phyloP scores from a whole-genome alignment of 1,140 invertebrate species.

The Formica selysi region DNA sequence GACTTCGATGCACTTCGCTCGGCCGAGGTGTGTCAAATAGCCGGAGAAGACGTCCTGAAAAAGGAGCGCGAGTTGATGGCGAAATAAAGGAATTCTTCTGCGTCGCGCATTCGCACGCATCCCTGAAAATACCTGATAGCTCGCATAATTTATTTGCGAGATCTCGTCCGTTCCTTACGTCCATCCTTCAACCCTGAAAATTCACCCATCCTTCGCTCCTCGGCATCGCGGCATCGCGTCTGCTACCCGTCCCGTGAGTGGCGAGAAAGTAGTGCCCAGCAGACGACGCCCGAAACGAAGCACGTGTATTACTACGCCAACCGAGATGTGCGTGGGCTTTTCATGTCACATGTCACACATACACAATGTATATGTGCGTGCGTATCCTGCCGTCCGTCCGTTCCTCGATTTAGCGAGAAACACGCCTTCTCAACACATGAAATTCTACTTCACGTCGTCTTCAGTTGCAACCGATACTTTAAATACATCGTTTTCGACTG shows the following conservation, averaged over 20 bases:
- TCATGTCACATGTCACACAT: no score
- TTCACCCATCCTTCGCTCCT: slow-evolving; percentile 27
- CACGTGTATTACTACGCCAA: slow-evolving; percentile 66
- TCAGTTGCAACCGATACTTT: background rate
- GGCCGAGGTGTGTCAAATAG: background rate
- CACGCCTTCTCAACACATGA: slow-evolving; percentile 47
- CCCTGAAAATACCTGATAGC: background rate
- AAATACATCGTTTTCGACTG: background rate
- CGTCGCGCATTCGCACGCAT: background rate
- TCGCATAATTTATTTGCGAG: background rate
- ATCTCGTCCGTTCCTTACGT: background rate
- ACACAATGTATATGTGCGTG: background rate
- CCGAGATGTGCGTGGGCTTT: slow-evolving; percentile 53
- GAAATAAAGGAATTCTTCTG: background rate
- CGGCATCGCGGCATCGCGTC: background rate
- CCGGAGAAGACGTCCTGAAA: background rate
- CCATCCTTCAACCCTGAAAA: slow-evolving; percentile 41
- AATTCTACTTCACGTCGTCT: background rate
- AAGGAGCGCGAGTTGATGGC: background rate
- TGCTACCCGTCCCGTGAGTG: slow-evolving; percentile 10
- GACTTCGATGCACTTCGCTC: background rate
- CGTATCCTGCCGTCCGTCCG: slow-evolving; percentile 42
- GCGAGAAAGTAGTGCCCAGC: slow-evolving; percentile 69
- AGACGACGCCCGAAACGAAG: slow-evolving; percentile 69
- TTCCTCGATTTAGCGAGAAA: slow-evolving; percentile 44